Evolutionary conservation across 2,888 invertebrate genomes (phyloP), one percentile per base, ranked within the genome.

Genomic region (Myopa tessellatipennis): DNA sequence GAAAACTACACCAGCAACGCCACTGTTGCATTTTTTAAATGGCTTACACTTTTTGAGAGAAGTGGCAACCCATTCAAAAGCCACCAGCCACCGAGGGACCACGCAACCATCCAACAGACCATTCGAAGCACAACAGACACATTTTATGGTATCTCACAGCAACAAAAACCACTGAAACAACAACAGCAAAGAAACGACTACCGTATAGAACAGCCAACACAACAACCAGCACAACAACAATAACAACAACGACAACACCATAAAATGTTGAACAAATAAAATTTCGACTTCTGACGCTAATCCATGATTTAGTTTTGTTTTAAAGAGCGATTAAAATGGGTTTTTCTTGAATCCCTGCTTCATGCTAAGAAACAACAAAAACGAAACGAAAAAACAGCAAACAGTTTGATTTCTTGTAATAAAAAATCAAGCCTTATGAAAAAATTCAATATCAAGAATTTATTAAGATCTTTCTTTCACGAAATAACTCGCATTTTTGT

Each of bases 221-320:
- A 14, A 45, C 61, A 26, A n/a, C 26, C 8, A 18, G 4, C 38
- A 68, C 68, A 14, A 65, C 18, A 45, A 50, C 65, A 18, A 63
- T 16, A 63, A 34, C n/a, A 68, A 52, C 38, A 75, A 69, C 40
- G 67, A 76, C 60, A 69, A 70, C 68, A 75, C 80, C 16, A 40
- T 38, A 74, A 68, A 16, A 55, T 61, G 58, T 50, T 72, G 18
- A 3, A 34, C 36, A 67, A 10, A 40, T 36, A 1, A 16, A 12
- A 16, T 34, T 63, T 77, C 50, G 45, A 67, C 34, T 38, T 38
- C 68, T 16, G 60, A 65, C 85, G 83, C 84, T 86, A 87, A 87
- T 87, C 86, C 81, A 82, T 87, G 86, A 87, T 87, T 87, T 87
- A 87, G 81, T 87, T 86, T 87, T 87, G 86, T 87, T 86, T 87